These are phyloP conservation scores for Phymanthus crucifer DNA, from an alignment of 92 coral and sea anemone genomes.

Conservation along the genomic window DNA sequence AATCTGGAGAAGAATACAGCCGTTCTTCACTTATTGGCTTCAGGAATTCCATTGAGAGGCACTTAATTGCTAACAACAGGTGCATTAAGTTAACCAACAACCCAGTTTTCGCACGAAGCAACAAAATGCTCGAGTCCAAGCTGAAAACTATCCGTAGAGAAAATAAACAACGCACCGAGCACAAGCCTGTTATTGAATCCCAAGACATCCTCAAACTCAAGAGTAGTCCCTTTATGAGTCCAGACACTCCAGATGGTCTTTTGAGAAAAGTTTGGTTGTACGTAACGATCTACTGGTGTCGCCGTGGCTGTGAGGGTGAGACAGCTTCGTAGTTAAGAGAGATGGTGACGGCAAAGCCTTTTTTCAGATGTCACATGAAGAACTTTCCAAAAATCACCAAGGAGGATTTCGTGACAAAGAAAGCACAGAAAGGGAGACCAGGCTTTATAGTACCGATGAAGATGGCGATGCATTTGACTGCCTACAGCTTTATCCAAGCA, in stretches of 20 bases:
- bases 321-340: not conserved
- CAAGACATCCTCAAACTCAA: not conserved
- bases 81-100: slow-evolving; percentile 34
- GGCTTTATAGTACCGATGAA: not conserved
- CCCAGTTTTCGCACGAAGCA: slow-evolving; percentile 21
- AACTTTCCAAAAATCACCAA: not conserved
- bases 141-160: slow-evolving; percentile 20
- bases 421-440: not conserved
- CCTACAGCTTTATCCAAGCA: not conserved
- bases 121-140: slow-evolving; percentile 33
- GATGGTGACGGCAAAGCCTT: not conserved
- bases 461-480: not conserved
- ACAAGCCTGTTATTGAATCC: slow-evolving; percentile 23
- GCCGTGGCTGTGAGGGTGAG: not conserved
- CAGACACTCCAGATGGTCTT: not conserved
- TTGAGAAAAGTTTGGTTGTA: not conserved
- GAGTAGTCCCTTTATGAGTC: slow-evolving; percentile 8
- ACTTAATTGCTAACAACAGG: slow-evolving; percentile 12
- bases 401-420: not conserved
- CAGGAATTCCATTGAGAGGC: slow-evolving; percentile 23
- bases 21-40: slow-evolving; percentile 28
- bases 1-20: no score
- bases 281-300: not conserved
- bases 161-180: slow-evolving; percentile 27
- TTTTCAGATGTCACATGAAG: not conserved